These are phyloP conservation scores for Drosophila melanica DNA, from an alignment of 1,140 invertebrate species.

Conservation along the genomic window DNA sequence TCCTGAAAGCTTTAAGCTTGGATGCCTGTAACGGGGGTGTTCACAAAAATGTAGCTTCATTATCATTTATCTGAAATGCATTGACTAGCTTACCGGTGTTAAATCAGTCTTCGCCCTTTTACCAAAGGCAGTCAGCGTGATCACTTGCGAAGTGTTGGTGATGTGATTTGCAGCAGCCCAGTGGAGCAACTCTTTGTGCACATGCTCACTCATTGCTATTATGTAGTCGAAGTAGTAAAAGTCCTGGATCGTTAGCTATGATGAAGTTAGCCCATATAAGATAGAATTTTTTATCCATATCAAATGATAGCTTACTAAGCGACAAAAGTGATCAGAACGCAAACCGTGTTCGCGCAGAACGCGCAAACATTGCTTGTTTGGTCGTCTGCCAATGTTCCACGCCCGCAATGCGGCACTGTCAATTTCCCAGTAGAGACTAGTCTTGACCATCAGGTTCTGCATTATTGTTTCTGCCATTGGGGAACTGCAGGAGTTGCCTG, in stretches of 20 bases:
- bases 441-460: conserved; percentile 67
- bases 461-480: conserved; percentile 72
- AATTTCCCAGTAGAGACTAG: conserved; percentile 70
- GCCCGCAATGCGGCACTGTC: conserved; percentile 66
- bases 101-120: conserved; percentile 25
- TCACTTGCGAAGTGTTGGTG: background rate
- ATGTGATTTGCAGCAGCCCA: conserved; percentile 40
- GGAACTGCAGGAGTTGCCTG: conserved; percentile 70
- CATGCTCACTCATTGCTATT: conserved; percentile 59
- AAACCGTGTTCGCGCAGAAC: conserved; percentile 59
- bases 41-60: too few species aligned
- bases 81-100: conserved; percentile 38
- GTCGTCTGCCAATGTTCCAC: conserved; percentile 68
- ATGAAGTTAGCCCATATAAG: too few species aligned
- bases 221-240: conserved; percentile 64
- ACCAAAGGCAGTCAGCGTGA: conserved; percentile 33
- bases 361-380: conserved; percentile 48
- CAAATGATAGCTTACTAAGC: conserved; percentile 32
- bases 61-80: too few species aligned
- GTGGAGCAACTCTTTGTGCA: conserved; percentile 54
- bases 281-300: background rate
- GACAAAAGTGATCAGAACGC: conserved; percentile 62
- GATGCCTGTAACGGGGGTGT: conserved; percentile 16
- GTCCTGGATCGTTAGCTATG: conserved; percentile 48
- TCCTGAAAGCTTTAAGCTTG: conserved; percentile 52